Conservation (phyloP, 2,797 vertebrate species). For the Decapterus maruadsi region DNA sequence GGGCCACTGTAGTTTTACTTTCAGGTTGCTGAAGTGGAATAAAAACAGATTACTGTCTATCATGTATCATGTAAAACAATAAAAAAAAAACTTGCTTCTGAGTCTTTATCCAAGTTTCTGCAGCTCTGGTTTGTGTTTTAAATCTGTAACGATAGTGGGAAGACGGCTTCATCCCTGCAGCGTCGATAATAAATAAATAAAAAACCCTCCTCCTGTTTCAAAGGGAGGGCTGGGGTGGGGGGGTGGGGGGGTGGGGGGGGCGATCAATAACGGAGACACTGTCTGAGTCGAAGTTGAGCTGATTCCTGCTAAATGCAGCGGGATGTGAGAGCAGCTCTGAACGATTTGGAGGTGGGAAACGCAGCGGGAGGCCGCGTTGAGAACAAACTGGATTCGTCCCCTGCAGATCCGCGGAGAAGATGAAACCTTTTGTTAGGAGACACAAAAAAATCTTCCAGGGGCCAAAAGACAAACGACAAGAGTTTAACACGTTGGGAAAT, state of each 20-base stretch:
- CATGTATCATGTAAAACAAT: neutral
- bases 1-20: too few relatives aligned
- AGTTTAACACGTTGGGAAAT: conserved; percentile 1
- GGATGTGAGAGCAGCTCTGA: conserved; percentile 35
- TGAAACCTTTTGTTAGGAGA: neutral
- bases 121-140: neutral
- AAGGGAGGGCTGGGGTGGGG: conserved; percentile 47
- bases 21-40: too few relatives aligned
- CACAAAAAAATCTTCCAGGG: neutral
- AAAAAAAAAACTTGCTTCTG: neutral
- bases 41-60: neutral
- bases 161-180: too few relatives aligned
- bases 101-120: neutral
- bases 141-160: neutral
- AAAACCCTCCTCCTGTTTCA: neutral
- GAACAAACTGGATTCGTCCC: conserved; percentile 1
- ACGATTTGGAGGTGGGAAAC: conserved; percentile 3
- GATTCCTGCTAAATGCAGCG: conserved; percentile 34
- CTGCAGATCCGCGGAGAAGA: conserved; percentile 14
- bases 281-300: conserved; percentile 22
- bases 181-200: conserved; percentile 30
- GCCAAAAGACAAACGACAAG: neutral
- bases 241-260: too few relatives aligned
- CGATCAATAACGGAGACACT: conserved; percentile 67
- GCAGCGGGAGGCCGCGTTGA: conserved; percentile 15